Base-by-base conservation (phyloP, 2,888 invertebrate species). In the Drosophila paucipuncta region DNA sequence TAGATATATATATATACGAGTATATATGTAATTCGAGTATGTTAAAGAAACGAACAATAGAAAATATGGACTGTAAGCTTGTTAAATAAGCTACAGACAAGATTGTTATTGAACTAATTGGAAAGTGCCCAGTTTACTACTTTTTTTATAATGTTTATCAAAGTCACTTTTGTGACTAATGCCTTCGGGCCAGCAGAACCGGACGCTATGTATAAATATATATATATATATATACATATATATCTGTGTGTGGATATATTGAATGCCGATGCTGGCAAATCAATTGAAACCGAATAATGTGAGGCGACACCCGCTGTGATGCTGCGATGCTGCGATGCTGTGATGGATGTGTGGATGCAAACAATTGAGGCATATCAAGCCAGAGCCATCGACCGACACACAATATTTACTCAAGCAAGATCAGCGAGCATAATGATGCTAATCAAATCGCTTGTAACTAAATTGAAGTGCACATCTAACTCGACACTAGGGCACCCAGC, bases 361-460 rank as follows among this genome's bases (percentile, higher is more conserved):
- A 31, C 78, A 80, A 78, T 85, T 88, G 83, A 90, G 75, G 88
- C 83, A 76, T 71, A 78, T 72, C 70, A 71, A 85, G 67, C 52
- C 16, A 28, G 16, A 55, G 35, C 16, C 54, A 18, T 7, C 16
- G 25, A 4, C 11, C 28, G 78, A 22, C 68, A 69, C 28, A 47
- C 25, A 61, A 37, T 35, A 47, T 55, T 25, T 39, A 41, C 33
- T 39, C 52, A 66, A 78, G 53, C 35, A 58, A 55, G 60, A 70
- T 62, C 73, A 63, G 57, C 54, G 22, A 68, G 60, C 54, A 73
- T 68, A 43, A 55, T 68, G 74, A 35, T 55, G 68, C 63, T 76
- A 83, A 84, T 84, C 72, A 68, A 84, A 76, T 82, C 65, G 62
- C 30, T 33, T 61, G 68, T 50, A 55, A 65, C 72, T 66, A 53